Evolutionary conservation across 2,113 vertebrate species (phyloP).

Genomic region (Excalfactoria chinensis): DNA sequence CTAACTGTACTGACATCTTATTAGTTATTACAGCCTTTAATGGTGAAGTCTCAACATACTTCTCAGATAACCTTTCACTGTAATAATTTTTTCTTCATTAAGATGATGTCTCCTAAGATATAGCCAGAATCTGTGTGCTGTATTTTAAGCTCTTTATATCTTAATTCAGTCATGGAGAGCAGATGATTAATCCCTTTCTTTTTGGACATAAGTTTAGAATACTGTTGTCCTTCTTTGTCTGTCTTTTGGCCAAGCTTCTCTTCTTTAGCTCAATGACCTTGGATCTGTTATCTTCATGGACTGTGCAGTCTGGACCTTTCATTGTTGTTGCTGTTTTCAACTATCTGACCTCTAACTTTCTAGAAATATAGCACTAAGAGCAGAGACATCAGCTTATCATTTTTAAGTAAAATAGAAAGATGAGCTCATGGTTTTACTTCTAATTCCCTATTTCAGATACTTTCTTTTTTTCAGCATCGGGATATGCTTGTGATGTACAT

Average conservation of each 20-base stretch:
- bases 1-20: background rate
- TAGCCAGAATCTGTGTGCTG: background rate
- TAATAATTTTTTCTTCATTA: background rate
- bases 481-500: background rate
- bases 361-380: background rate
- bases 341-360: background rate
- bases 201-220: background rate
- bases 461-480: background rate
- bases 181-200: background rate
- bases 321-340: background rate
- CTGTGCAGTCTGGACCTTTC: background rate
- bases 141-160: background rate
- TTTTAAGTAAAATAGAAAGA: background rate
- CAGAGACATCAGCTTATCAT: background rate
- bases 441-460: background rate
- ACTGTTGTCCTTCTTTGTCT: background rate
- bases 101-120: background rate
- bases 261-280: background rate
- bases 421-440: background rate
- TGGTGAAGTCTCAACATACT: background rate
- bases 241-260: background rate
- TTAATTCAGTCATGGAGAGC: background rate
- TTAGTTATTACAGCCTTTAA: background rate
- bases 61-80: background rate
- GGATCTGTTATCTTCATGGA: background rate